Base-by-base conservation (phyloP, 2,888 invertebrate species). In the Macrosoma leucophasiata region DNA sequence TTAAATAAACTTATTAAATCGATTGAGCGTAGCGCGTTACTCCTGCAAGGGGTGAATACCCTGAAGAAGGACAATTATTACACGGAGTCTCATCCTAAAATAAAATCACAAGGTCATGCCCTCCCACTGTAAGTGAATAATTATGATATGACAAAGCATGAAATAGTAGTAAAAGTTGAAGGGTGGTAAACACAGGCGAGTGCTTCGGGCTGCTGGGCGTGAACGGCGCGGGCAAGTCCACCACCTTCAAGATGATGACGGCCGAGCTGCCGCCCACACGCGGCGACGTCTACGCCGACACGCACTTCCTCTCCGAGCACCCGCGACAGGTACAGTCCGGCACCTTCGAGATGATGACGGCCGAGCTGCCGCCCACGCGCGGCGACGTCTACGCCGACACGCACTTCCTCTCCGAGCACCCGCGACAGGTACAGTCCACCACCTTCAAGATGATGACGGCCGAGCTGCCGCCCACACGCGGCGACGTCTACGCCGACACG, bases 201-300 rank as follows among this genome's bases (percentile, higher is more conserved):
- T 95, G 94, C 56, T 93, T 94, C 58, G 95, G 95, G 1, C 75
- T 95, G 14, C 75, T 95, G 33, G 95, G 95, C 0, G 90, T 93
- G n/a, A 95, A 95, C 65, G 94, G 95, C 7, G 94, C 95, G 1
- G 95, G 94, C 4, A 95, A 95, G 70, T 91, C 93, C 0, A 91
- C 90, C 2, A 93, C 94, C 0, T 96, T 96, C 70, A 89, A 90
- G 64, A 92, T 95, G 90, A 75, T 95, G 30, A 92, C 94, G 0
- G 90, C 90, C 0, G 91, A 91, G 55, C 86, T 87, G 39, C 65
- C 63, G 10, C 50, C 82, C 42, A 85, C 86, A 0, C 49, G 62
- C 1, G 89, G 88, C 0, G 41, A 48, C 0, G 67, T 87, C 11
- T 74, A 63, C 52, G 81, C 82, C 14, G 75, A 82, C 50, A 81